A percentile compares a stretch with the other conserved stretches of the same genome.
These are phyloP conservation scores for Hippocampus comes DNA, from an alignment of 2,113 vertebrate genomes.

Conservation along the genomic window DNA sequence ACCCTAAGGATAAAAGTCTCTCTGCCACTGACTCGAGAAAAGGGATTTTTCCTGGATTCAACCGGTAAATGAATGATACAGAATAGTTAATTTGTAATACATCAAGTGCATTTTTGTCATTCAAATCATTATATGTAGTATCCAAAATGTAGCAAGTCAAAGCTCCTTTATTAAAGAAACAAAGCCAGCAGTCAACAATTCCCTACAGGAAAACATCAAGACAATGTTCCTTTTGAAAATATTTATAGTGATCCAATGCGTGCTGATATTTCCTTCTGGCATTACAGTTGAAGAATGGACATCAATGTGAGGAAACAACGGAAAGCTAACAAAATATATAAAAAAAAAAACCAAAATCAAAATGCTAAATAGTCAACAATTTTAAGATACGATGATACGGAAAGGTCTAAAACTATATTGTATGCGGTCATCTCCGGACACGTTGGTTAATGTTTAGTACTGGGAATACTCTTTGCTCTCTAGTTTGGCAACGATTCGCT, in stretches of 20 bases:
- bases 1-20: too few relatives aligned
- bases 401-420: conserved; percentile 76
- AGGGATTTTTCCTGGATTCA: background rate
- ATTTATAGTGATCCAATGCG: conserved; percentile 41
- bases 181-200: conserved; percentile 88
- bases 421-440: conserved; percentile 44
- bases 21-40: too few relatives aligned
- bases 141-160: conserved; percentile 74
- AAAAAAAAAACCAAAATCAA: conserved; percentile 84
- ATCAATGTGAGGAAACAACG: conserved; percentile 72
- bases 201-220: conserved; percentile 85
- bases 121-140: background rate
- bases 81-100: background rate
- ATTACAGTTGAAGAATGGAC: conserved; percentile 81
- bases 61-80: background rate
- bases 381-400: conserved; percentile 80
- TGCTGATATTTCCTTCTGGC: conserved; percentile 59
- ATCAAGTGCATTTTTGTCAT: background rate
- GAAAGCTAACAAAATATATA: conserved; percentile 55
- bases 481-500: conserved; percentile 95
- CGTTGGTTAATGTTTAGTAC: conserved; percentile 81
- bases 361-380: conserved; percentile 77
- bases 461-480: conserved; percentile 96
- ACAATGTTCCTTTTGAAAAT: conserved; percentile 65
- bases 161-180: conserved; percentile 87